Percentiles rank a stretch among this genome's conserved stretches.
Evolutionary conservation across 2,888 invertebrate genomes (phyloP).

Genomic region (Amphipyra tragopoginis): DNA sequence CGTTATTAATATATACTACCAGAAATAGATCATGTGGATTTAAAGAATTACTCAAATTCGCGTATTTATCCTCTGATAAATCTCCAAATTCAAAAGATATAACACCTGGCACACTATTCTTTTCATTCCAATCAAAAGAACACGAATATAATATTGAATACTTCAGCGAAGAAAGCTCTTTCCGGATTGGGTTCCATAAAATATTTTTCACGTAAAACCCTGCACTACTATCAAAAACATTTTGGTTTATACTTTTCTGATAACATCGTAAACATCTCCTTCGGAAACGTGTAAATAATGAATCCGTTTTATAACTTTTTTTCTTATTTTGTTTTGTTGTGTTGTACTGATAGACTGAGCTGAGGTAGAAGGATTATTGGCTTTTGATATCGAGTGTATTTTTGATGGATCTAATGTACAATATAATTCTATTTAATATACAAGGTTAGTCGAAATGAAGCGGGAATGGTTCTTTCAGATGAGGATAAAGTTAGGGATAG

Average conservation of each 20-base stretch:
- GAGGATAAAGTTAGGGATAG: no score
- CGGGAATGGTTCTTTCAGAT: no score
- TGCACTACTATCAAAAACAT: conserved; percentile 36
- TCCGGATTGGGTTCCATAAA: conserved; percentile 38
- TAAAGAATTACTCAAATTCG: no score
- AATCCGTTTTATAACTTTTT: conserved; percentile 43
- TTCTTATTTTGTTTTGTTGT: conserved; percentile 34
- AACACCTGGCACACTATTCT: not conserved
- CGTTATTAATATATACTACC: no score
- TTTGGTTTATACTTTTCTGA: conserved; percentile 58
- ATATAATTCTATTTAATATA: no score
- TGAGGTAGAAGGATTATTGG: conserved; percentile 12
- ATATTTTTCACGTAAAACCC: conserved; percentile 45
- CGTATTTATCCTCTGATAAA: no score
- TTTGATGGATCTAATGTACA: no score
- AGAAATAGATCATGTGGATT: no score
- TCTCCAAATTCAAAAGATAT: no score
- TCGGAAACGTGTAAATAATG: conserved; percentile 44
- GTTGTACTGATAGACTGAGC: conserved; percentile 27
- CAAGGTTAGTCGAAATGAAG: no score
- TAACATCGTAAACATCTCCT: conserved; percentile 51
- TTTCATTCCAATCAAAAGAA: conserved; percentile 5
- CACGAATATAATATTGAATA: conserved; percentile 18
- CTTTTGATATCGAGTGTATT: conserved; percentile 5
- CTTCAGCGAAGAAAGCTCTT: conserved; percentile 6